A percentile compares a stretch with the other conserved stretches of the same genome.
Evolutionary conservation across 2,797 vertebrate species (phyloP).

Genomic region (Phrynocephalus guinanensis): DNA sequence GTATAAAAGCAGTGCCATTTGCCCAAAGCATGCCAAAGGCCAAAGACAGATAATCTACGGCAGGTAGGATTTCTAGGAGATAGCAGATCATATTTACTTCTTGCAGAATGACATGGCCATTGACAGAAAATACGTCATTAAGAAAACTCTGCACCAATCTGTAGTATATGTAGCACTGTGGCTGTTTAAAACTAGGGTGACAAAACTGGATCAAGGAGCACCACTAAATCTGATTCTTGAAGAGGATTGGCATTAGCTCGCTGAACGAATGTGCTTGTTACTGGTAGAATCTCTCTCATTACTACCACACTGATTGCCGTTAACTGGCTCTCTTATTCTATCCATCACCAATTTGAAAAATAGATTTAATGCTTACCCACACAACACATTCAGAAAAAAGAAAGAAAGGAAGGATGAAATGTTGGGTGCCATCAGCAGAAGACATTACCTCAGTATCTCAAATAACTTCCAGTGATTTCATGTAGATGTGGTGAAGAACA

Average conservation of each 20-base stretch:
- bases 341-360: background rate
- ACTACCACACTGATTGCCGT: background rate
- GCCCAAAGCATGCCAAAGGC: no score
- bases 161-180: no score
- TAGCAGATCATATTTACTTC: no score
- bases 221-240: background rate
- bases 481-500: background rate
- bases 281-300: background rate
- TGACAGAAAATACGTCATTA: background rate
- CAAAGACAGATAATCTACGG: no score
- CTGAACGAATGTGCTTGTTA: no score
- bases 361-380: background rate
- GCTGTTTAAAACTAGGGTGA: background rate
- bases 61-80: no score
- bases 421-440: background rate
- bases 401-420: background rate
- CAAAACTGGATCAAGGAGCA: background rate
- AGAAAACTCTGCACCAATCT: background rate
- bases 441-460: background rate
- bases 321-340: background rate
- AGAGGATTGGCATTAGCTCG: background rate
- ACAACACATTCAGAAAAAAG: background rate
- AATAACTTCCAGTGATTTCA: background rate
- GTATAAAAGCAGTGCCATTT: no score
- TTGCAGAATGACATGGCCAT: no score